Evolutionary conservation across 2,113 vertebrate genomes (phyloP).

Genomic region (Equus przewalskii): DNA sequence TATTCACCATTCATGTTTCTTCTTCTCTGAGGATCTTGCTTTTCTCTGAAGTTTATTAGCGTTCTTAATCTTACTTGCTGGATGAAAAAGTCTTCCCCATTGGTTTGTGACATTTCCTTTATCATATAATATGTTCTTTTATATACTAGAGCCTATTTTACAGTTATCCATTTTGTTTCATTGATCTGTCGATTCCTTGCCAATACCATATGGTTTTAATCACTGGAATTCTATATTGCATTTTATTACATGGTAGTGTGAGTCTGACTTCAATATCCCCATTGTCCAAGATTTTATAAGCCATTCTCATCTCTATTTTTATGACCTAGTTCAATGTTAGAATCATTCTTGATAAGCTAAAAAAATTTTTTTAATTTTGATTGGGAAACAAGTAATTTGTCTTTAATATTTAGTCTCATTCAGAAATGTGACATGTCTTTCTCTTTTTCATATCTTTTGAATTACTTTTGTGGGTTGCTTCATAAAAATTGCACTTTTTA

Average conservation of each 20-base stretch:
- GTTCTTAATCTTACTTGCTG: slow-evolving; percentile 57
- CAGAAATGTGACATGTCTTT: neutral
- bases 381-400: slow-evolving; percentile 36
- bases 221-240: slow-evolving; percentile 46
- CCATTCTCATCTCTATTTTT: slow-evolving; percentile 68
- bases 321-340: slow-evolving; percentile 50
- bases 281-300: slow-evolving; percentile 68
- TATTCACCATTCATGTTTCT: neutral
- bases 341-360: slow-evolving; percentile 50
- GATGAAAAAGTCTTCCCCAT: slow-evolving; percentile 46
- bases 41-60: slow-evolving; percentile 68
- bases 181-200: slow-evolving; percentile 72
- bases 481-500: slow-evolving; percentile 34
- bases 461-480: neutral
- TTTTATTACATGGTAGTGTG: slow-evolving; percentile 67
- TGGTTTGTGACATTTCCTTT: slow-evolving; percentile 64
- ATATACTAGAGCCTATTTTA: slow-evolving; percentile 62
- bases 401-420: slow-evolving; percentile 46
- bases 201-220: slow-evolving; percentile 74
- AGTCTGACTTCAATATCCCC: slow-evolving; percentile 70
- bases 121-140: slow-evolving; percentile 51
- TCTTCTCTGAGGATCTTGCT: slow-evolving; percentile 56
- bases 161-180: slow-evolving; percentile 69
- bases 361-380: slow-evolving; percentile 45
- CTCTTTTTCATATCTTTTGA: slow-evolving; percentile 32